Evolutionary conservation across 2,797 vertebrate species (phyloP).

Genomic region (Peromyscus attwateri): DNA sequence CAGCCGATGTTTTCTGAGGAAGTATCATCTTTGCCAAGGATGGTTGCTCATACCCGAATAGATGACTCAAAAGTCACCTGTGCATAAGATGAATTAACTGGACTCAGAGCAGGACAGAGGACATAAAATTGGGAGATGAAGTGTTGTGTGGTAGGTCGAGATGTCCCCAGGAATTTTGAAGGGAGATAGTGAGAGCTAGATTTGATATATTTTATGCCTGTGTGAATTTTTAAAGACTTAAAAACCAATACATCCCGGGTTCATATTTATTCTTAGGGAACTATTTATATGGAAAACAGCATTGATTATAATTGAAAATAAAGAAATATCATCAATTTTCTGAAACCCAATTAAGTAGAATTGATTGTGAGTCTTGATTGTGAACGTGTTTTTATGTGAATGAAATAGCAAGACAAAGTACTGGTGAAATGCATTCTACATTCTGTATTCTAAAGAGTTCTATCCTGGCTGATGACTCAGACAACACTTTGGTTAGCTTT

Average conservation of each 20-base stretch:
- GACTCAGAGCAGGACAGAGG: not conserved
- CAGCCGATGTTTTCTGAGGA: not conserved
- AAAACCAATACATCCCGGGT: not conserved
- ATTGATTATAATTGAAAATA: not conserved
- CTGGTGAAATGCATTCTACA: not conserved
- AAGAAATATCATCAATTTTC: not conserved
- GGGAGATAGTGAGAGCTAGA: too few relatives aligned
- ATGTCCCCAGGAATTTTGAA: not conserved
- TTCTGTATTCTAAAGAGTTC: not conserved
- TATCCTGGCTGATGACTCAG: not conserved
- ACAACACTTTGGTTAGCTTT: not conserved
- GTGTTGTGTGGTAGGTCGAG: not conserved
- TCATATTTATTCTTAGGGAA: not conserved
- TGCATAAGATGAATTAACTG: too few relatives aligned
- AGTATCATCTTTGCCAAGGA: not conserved
- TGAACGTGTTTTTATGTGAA: not conserved
- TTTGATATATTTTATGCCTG: not conserved
- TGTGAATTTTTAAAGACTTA: not conserved
- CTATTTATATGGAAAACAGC: fast-evolving
- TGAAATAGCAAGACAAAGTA: not conserved
- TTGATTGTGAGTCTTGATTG: not conserved
- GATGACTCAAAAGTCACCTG: not conserved
- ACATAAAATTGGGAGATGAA: not conserved
- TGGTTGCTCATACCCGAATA: too few relatives aligned
- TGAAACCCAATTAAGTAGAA: not conserved